Percentiles rank a stretch among this genome's conserved stretches.
Conservation (phyloP, 2,888 invertebrate genomes). For the Nemapogon koenigi region DNA sequence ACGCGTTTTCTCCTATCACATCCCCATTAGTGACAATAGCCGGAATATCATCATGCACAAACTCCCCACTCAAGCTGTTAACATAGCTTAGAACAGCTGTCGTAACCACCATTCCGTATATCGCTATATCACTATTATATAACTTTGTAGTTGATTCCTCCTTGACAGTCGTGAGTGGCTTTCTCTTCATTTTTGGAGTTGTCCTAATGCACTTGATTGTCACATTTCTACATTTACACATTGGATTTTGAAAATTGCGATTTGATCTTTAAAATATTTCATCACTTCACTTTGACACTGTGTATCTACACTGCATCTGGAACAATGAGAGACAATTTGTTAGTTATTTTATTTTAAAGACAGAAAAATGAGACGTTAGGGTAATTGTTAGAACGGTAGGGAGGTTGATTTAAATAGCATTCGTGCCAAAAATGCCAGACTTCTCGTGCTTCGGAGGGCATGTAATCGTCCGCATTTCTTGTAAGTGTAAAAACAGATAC, state of each 20-base stretch:
- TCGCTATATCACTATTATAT: conserved; percentile 54
- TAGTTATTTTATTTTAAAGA: too few relatives aligned
- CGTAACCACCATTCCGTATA: conserved; percentile 69
- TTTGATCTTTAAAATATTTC: too few relatives aligned
- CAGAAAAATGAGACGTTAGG: too few relatives aligned
- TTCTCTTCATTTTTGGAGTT: conserved; percentile 55
- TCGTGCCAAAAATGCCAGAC: too few relatives aligned
- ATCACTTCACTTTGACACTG: too few relatives aligned
- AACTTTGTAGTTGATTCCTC: conserved; percentile 36
- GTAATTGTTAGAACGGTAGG: too few relatives aligned
- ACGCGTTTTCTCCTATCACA: conserved; percentile 71
- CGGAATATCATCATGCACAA: conserved; percentile 88
- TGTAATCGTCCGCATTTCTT: too few relatives aligned
- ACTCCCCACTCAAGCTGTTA: conserved; percentile 80
- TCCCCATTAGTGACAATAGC: conserved; percentile 84
- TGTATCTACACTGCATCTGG: too few relatives aligned
- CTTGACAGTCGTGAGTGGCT: conserved; percentile 39
- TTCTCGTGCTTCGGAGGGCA: too few relatives aligned
- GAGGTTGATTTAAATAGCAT: too few relatives aligned
- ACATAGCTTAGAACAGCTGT: conserved; percentile 75
- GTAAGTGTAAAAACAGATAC: too few relatives aligned
- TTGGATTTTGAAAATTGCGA: conserved; percentile 24
- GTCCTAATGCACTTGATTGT: conserved; percentile 28
- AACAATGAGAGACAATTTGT: too few relatives aligned
- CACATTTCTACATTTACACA: conserved; percentile 56